Evolutionary conservation across 2,113 vertebrate species (phyloP).

Genomic region (Eublepharis macularius): DNA sequence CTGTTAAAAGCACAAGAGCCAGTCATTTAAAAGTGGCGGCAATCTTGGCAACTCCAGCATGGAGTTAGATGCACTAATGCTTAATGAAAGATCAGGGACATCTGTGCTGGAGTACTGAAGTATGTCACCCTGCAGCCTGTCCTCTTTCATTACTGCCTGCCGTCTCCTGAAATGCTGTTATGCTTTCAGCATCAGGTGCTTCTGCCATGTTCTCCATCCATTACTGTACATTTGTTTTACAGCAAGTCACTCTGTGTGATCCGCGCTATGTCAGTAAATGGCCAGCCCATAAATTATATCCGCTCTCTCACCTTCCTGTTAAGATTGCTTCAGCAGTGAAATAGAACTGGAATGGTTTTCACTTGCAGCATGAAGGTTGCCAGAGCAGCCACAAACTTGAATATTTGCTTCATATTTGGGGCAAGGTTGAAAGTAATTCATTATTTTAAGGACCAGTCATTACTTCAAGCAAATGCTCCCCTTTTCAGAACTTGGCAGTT

Average conservation of each 20-base stretch:
- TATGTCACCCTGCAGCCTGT: background rate
- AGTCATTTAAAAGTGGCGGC: too few species aligned
- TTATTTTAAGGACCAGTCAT: too few species aligned
- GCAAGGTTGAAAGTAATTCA: too few species aligned
- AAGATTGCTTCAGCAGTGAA: background rate
- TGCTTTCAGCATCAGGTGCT: background rate
- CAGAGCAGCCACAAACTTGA: too few species aligned
- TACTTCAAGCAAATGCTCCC: too few species aligned
- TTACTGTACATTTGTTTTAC: background rate
- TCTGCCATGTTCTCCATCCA: background rate
- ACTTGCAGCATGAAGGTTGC: too few species aligned
- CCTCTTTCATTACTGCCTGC: background rate
- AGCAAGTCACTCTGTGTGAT: background rate
- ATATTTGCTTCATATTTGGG: too few species aligned
- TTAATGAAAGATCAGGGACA: background rate
- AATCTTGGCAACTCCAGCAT: too few species aligned
- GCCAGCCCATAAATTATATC: slow-evolving; percentile 14
- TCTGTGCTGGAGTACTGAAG: background rate
- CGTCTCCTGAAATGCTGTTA: background rate
- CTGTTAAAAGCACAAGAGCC: too few species aligned
- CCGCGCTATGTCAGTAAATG: background rate
- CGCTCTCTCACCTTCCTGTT: background rate
- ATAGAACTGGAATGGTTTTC: accelerated
- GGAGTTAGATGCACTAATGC: too few species aligned
- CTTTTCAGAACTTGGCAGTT: too few species aligned